Base-by-base conservation (phyloP, 2,113 vertebrate species). In the Daboia siamensis region DNA sequence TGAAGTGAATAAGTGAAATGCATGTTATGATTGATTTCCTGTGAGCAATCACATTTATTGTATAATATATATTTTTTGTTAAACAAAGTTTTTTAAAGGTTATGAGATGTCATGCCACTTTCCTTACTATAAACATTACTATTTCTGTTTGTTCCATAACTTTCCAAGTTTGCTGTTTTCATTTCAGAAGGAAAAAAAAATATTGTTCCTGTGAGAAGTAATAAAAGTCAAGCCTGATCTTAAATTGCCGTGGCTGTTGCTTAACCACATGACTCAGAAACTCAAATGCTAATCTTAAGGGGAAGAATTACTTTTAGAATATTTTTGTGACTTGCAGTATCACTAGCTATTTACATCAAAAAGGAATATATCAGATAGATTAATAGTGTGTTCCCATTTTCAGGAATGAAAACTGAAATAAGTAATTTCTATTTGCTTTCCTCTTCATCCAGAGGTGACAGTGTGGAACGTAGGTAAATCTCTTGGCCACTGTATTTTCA, bases 71-170 rank as follows among this genome's bases (percentile, higher is more conserved):
- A 91, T 94, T 94, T 97, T 97, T 97, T 95, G 94, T 96, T 96
- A 93, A 96, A 96, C 94, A 96, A 93, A 94, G 95, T 95, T 94
- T 96, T 95, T 94, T 88, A 46, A 94, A 95, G 95, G 95, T 94
- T 54, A 93, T 84, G 88, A 88, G n/a, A 91, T 84, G 61, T 91
- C 93, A 94, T 52, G 90, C 91, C 74, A 20, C 11, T 57, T 95
- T 1, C 17, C 61, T 90, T 89, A 89, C 93, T 87, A 55, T 1
- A 0, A 86, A 55, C 57, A n/a, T 93, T 88, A 87, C 1, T 87
- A 88, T 1, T 69, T 89, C 56, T 94, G 57, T 88, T 92, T 88
- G 55, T 80, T 80, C 91, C 91, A 59, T 90, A 93, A 90, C 46
- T 85, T 64, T 92, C 91, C 48, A 56, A 90, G 88, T 92, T 64